Conservation (phyloP, 1,140 invertebrate species). For the Temnothorax nylanderi region DNA sequence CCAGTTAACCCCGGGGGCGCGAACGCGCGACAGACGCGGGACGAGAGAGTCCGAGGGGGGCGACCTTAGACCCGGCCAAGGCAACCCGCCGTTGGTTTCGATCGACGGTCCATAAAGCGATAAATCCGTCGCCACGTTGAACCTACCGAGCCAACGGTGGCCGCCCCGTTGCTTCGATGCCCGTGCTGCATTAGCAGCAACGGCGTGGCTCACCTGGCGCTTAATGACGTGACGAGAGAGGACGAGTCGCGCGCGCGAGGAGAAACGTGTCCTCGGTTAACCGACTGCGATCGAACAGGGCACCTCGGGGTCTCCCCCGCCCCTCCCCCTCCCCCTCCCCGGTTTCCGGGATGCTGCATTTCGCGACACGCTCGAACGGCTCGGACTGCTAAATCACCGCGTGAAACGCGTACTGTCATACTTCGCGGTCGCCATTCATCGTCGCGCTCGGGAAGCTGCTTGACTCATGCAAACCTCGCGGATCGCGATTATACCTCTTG, state of each 20-base stretch:
- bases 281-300: slow-evolving; percentile 60
- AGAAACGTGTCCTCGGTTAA: slow-evolving; percentile 68
- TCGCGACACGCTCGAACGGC: slow-evolving; percentile 41
- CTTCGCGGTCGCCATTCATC: slow-evolving; percentile 33
- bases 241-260: slow-evolving; percentile 2
- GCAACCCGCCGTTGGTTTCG: slow-evolving; percentile 43
- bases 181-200: slow-evolving; percentile 24
- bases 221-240: slow-evolving; percentile 66
- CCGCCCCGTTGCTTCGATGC: slow-evolving; percentile 6
- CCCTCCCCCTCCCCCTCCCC: background rate
- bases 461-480: background rate
- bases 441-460: background rate
- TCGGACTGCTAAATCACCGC: slow-evolving; percentile 60
- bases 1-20: slow-evolving; percentile 75
- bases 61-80: slow-evolving; percentile 59
- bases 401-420: slow-evolving; percentile 46
- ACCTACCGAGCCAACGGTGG: background rate
- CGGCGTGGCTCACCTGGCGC: slow-evolving; percentile 10
- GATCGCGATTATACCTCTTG: background rate
- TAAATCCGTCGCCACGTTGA: slow-evolving; percentile 72
- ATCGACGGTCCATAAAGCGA: slow-evolving; percentile 74
- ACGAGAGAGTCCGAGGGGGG: background rate
- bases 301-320: background rate
- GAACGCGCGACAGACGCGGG: slow-evolving; percentile 59
- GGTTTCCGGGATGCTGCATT: slow-evolving; percentile 46